Percentiles rank a stretch among this genome's conserved stretches.
Conservation (phyloP, 1,140 invertebrate species). For the Holotrichia oblita region DNA sequence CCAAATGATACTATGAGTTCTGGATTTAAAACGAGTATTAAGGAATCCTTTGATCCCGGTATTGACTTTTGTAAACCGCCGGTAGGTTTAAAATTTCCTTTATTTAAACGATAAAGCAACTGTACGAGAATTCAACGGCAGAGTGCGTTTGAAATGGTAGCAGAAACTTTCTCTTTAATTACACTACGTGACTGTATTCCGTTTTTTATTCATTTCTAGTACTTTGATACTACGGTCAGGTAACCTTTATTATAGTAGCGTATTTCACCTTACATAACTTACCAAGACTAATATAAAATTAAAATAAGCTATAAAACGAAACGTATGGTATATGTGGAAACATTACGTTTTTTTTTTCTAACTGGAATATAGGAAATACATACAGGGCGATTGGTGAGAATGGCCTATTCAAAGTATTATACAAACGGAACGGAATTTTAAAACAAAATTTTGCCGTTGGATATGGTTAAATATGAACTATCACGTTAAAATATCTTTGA, state of each 20-base stretch:
- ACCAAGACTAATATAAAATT: neutral
- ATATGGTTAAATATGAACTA: too few relatives aligned
- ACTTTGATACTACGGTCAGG: neutral
- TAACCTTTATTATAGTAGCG: neutral
- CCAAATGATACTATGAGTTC: neutral
- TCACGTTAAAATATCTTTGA: too few relatives aligned
- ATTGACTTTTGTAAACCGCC: neutral
- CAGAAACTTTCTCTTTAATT: slow-evolving; percentile 1
- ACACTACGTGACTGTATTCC: neutral
- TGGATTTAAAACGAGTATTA: neutral
- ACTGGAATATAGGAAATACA: too few relatives aligned
- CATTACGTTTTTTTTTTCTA: too few relatives aligned
- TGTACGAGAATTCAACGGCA: neutral
- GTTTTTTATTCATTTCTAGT: neutral
- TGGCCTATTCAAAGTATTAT: too few relatives aligned
- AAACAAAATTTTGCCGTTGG: too few relatives aligned
- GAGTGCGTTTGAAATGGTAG: neutral
- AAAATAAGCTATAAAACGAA: neutral
- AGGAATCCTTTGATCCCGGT: neutral
- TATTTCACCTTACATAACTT: neutral
- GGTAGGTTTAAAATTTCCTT: neutral
- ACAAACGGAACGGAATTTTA: too few relatives aligned
- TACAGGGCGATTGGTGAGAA: too few relatives aligned
- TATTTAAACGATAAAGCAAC: neutral
- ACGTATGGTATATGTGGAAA: too few relatives aligned